Base-by-base conservation (phyloP, 2,797 vertebrate genomes). In the Schizopygopsis malacanthus region DNA sequence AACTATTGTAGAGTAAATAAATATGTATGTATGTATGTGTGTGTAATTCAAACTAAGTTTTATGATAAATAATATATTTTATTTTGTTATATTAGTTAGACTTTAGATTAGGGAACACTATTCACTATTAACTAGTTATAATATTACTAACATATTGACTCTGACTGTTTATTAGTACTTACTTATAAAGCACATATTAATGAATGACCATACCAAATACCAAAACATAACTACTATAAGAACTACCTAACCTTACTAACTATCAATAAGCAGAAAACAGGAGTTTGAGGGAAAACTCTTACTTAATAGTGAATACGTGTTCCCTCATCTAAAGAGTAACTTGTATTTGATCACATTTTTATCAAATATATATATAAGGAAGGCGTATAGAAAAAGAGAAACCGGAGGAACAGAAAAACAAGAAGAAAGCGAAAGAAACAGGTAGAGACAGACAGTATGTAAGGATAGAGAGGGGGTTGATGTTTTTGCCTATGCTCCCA, bases 401-500 rank as follows among this genome's bases (percentile, higher is more conserved):
- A 63, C 3, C 16, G 22, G 69, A 81, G 87, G 59, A 77, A 85
- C 39, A 83, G 70, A 39, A 37, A 75, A 61, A 28, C n/a, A n/a
- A n/a, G n/a, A n/a, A n/a, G n/a, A n/a, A n/a, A n/a, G n/a, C n/a
- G 65, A 72, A 61, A 25, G 78, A 82, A 77, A 45, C 69, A 82
- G 41, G 59, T 37, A 76, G 45, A 54, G 56, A 37, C 20, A 75
- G 82, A 67, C 71, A 13, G 80, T 52, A 8, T 37, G 80, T 89
- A 76, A 54, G 76, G 81, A 88, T 37, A 77, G 70, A 69, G 83
- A 59, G 75, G 83, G 91, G 77, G 87, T 90, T 91, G 89, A 91
- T 87, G 88, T 90, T 83, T 88, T n/a, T 81, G 82, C 87, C 86
- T 87, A 59, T 86, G 91, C 92, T n/a, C 90, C 93, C 91, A 91